Evolutionary conservation across 2,888 invertebrate genomes (phyloP).

Genomic region (Euclidia mi): DNA sequence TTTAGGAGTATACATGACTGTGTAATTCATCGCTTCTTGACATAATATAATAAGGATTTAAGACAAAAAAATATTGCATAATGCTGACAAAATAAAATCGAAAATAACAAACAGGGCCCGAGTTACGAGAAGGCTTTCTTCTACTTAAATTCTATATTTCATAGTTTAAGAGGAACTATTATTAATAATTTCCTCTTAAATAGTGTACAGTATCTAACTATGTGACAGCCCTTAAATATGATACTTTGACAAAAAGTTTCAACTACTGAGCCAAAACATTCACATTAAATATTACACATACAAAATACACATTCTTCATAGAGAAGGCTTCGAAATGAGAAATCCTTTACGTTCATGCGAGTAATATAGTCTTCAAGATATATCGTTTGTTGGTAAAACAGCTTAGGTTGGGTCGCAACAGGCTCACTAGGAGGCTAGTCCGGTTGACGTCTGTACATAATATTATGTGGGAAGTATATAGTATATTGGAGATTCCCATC

Average conservation of each 20-base stretch:
- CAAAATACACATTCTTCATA: constrained; percentile 11
- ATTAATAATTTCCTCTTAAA: too few species aligned
- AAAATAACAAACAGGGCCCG: too few species aligned
- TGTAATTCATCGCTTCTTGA: too few species aligned
- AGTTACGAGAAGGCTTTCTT: too few species aligned
- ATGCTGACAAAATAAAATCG: too few species aligned
- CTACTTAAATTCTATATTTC: too few species aligned
- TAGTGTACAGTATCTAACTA: too few species aligned
- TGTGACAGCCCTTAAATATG: too few species aligned
- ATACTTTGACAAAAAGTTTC: background rate
- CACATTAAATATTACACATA: constrained; percentile 9
- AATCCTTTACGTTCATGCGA: constrained; percentile 21
- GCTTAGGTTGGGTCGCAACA: constrained; percentile 29
- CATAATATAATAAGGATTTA: too few species aligned
- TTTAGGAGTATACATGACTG: too few species aligned
- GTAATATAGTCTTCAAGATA: constrained; percentile 21
- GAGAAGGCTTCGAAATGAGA: constrained; percentile 21
- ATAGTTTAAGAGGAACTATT: too few species aligned
- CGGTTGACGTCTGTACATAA: constrained; percentile 2
- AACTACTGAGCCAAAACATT: background rate
- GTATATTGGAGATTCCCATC: background rate
- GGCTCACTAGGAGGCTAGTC: constrained; percentile 23
- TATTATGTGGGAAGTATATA: background rate
- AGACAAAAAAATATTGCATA: too few species aligned
- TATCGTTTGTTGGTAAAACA: constrained; percentile 28